phyloP scores from a whole-genome alignment of 2,797 vertebrate species.

The Siniperca obscura region DNA sequence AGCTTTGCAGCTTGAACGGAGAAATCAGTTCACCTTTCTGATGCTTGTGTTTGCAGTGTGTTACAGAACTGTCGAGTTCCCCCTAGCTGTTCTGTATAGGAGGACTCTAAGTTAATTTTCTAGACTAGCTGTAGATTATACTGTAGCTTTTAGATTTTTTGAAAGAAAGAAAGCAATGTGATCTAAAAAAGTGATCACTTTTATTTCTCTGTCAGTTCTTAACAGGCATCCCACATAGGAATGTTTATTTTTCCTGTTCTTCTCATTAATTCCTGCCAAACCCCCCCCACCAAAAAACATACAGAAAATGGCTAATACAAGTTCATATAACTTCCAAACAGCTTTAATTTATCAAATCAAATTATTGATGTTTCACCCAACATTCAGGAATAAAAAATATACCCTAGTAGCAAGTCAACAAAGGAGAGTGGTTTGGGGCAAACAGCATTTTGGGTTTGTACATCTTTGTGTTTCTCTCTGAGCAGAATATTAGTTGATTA shows the following conservation, averaged over 20 bases:
- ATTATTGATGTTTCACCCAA: slow-evolving; percentile 14
- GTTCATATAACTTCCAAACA: slow-evolving; percentile 38
- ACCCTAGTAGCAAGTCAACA: slow-evolving; percentile 5
- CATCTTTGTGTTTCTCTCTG: slow-evolving; percentile 54
- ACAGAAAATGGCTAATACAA: slow-evolving; percentile 25
- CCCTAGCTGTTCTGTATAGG: slow-evolving; percentile 49
- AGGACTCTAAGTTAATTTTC: slow-evolving; percentile 55
- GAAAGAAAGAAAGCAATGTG: slow-evolving; percentile 43
- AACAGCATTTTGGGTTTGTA: slow-evolving; percentile 50
- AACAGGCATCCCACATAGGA: slow-evolving; percentile 48
- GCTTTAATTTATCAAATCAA: slow-evolving; percentile 27
- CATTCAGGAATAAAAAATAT: slow-evolving; percentile 24
- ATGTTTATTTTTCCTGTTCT: slow-evolving; percentile 54
- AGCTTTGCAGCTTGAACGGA: slow-evolving; percentile 63
- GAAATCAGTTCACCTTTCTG: slow-evolving; percentile 55
- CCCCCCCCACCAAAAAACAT: neutral
- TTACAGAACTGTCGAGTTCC: slow-evolving; percentile 66
- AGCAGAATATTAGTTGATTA: slow-evolving; percentile 34
- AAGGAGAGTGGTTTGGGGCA: slow-evolving; percentile 47
- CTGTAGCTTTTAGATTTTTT: slow-evolving; percentile 62
- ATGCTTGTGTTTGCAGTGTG: slow-evolving; percentile 84
- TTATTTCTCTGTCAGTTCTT: slow-evolving; percentile 59
- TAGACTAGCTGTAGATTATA: slow-evolving; percentile 70
- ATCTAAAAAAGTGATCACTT: slow-evolving; percentile 52
- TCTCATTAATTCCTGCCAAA: slow-evolving; percentile 73